phyloP scores from a whole-genome alignment of 2,888 invertebrate species.

The Dryococelus australis region DNA sequence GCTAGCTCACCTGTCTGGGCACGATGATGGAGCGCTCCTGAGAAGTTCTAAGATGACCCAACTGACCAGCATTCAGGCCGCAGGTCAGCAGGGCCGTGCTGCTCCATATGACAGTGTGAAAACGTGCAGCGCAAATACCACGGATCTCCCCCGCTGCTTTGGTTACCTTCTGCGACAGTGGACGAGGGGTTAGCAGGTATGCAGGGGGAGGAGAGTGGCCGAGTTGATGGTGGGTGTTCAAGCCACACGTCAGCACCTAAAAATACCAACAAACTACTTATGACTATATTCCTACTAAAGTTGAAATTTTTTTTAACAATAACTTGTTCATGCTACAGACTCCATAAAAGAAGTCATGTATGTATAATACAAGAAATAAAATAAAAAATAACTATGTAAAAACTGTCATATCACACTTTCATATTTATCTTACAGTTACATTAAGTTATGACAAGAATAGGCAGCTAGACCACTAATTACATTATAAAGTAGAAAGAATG shows the following conservation, averaged over 20 bases:
- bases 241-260: constrained; percentile 68
- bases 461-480: too few species aligned
- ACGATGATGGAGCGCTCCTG: constrained; percentile 60
- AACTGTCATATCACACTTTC: too few species aligned
- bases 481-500: too few species aligned
- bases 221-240: constrained; percentile 71
- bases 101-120: constrained; percentile 74
- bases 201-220: constrained; percentile 58
- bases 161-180: constrained; percentile 26
- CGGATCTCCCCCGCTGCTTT: constrained; percentile 50
- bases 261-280: constrained; percentile 42
- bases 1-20: constrained; percentile 47
- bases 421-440: too few species aligned
- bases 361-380: too few species aligned
- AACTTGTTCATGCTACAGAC: too few species aligned
- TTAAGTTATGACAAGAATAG: too few species aligned
- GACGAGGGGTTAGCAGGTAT: constrained; percentile 42
- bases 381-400: too few species aligned
- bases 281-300: background rate
- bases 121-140: constrained; percentile 72
- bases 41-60: constrained; percentile 69
- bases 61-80: constrained; percentile 84
- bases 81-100: constrained; percentile 72
- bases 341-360: too few species aligned
- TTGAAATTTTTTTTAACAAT: too few species aligned